phyloP scores from a whole-genome alignment of 1,140 invertebrate genomes.

The Radopholus similis region DNA sequence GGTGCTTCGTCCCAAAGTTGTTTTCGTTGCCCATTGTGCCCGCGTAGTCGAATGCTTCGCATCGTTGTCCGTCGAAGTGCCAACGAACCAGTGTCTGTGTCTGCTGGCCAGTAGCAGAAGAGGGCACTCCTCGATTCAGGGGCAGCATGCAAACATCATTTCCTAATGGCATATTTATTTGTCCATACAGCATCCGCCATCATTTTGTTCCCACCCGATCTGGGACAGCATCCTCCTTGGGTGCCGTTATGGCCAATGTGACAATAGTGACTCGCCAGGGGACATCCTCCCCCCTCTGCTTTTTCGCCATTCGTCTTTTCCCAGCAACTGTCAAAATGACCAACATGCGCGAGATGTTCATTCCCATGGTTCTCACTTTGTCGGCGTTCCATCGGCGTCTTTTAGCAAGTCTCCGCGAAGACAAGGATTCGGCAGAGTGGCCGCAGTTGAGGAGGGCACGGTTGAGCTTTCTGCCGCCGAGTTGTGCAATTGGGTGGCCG shows the following conservation, averaged over 20 bases:
- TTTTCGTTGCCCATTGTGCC: constrained; percentile 68
- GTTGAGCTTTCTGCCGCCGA: not conserved
- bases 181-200: not conserved
- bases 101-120: too few relatives aligned
- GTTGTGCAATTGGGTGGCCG: not conserved
- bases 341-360: too few relatives aligned
- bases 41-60: constrained; percentile 28
- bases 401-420: constrained; percentile 49
- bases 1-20: constrained; percentile 74
- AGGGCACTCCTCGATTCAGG: constrained; percentile 40
- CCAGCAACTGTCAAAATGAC: too few relatives aligned
- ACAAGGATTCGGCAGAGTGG: constrained; percentile 45
- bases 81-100: constrained; percentile 44
- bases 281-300: constrained; percentile 15
- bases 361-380: not conserved
- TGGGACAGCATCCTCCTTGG: constrained; percentile 52
- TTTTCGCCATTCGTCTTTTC: not conserved
- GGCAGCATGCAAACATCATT: constrained; percentile 48
- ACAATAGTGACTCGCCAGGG: constrained; percentile 44
- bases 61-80: constrained; percentile 42
- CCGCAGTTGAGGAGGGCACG: not conserved
- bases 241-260: constrained; percentile 44
- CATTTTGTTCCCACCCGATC: constrained; percentile 17
- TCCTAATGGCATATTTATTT: not conserved
- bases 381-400: constrained; percentile 16